A percentile compares a stretch with the other conserved stretches of the same genome.
Evolutionary conservation across 2,888 invertebrate species (phyloP).

Genomic region (Apantesis nais): DNA sequence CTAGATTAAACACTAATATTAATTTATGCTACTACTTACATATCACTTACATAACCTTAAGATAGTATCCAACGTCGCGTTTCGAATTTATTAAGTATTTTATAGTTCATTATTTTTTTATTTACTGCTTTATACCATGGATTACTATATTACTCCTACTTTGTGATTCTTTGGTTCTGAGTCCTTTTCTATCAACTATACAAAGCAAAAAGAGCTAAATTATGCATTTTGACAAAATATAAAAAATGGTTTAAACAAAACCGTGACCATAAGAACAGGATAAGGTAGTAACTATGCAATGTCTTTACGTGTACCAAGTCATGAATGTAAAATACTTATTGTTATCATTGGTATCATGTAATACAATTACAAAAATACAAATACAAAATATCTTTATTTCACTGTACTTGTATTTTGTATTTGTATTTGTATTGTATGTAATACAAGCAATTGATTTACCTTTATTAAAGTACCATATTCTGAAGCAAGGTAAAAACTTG

Average conservation of each 20-base stretch:
- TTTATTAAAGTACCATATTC: not conserved
- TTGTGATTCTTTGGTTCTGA: too few relatives aligned
- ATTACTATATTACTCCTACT: not conserved
- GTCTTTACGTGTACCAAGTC: too few relatives aligned
- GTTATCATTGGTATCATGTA: too few relatives aligned
- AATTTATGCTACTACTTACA: not conserved
- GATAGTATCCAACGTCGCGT: not conserved
- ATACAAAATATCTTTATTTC: not conserved
- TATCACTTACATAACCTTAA: not conserved
- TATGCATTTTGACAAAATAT: not conserved
- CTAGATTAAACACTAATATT: not conserved
- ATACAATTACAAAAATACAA: too few relatives aligned
- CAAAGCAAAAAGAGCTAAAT: not conserved
- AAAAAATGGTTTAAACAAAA: not conserved
- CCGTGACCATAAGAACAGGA: not conserved
- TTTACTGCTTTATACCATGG: not conserved
- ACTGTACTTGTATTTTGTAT: too few relatives aligned
- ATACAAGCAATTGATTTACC: not conserved
- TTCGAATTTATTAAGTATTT: not conserved
- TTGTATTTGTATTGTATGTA: too few relatives aligned
- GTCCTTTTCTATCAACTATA: not conserved
- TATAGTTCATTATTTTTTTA: not conserved
- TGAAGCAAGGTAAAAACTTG: not conserved
- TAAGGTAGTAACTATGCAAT: too few relatives aligned
- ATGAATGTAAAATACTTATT: too few relatives aligned